These are phyloP conservation scores for Rutilus rutilus DNA, from an alignment of 2,113 vertebrate genomes.

Conservation along the genomic window DNA sequence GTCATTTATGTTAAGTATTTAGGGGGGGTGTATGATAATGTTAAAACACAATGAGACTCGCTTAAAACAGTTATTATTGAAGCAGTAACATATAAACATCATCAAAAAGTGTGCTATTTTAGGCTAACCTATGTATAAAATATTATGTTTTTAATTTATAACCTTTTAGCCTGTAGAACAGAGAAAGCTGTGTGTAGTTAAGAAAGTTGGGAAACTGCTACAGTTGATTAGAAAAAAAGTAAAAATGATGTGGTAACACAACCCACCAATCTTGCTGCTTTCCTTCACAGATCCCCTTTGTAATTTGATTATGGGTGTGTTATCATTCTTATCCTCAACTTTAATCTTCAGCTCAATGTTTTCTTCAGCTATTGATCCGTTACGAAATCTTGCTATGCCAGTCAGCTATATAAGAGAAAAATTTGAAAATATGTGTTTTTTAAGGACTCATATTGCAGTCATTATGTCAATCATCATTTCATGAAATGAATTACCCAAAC, in stretches of 20 bases:
- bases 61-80: neutral
- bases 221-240: neutral
- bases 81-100: neutral
- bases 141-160: neutral
- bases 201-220: neutral
- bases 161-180: neutral
- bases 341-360: conserved; percentile 62
- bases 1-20: neutral
- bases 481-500: neutral
- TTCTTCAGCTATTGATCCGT: conserved; percentile 62
- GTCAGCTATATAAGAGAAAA: conserved; percentile 60
- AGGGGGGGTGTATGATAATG: neutral
- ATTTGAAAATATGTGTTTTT: neutral
- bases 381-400: conserved; percentile 57
- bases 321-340: conserved; percentile 73
- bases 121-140: neutral
- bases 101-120: too few relatives aligned
- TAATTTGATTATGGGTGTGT: conserved; percentile 62
- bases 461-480: neutral
- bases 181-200: neutral
- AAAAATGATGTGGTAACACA: neutral
- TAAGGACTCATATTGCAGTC: neutral
- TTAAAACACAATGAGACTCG: neutral
- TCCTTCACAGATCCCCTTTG: conserved; percentile 64
- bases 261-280: conserved; percentile 65